Evolutionary conservation across 2,797 vertebrate genomes (phyloP).

Genomic region (Galagoides demidoff): DNA sequence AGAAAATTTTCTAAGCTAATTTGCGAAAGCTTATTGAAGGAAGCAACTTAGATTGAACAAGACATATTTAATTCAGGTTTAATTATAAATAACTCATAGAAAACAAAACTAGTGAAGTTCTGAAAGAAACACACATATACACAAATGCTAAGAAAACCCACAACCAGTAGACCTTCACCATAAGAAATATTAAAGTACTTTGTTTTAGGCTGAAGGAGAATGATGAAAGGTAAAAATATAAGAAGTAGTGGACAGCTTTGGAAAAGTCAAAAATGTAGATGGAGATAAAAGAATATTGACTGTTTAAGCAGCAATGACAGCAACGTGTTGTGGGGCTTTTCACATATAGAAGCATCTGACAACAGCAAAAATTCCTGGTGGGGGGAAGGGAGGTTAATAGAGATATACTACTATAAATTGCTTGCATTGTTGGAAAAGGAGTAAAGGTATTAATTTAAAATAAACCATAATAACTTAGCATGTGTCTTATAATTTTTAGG

Average conservation of each 20-base stretch:
- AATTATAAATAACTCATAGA: conserved; percentile 22
- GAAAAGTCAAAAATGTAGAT: neutral
- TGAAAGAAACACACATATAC: neutral
- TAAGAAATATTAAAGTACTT: neutral
- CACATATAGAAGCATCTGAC: neutral
- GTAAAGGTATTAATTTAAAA: neutral
- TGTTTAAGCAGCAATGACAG: neutral
- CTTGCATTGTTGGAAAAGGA: neutral
- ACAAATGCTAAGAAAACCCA: neutral
- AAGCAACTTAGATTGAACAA: neutral
- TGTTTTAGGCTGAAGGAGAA: neutral
- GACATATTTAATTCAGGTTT: neutral
- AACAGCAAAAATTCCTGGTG: neutral
- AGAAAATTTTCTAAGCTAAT: conserved; percentile 24
- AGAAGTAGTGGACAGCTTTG: neutral
- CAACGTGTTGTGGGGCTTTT: neutral
- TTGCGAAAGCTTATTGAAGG: neutral
- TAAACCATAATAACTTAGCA: neutral
- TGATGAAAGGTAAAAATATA: neutral
- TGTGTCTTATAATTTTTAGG: neutral
- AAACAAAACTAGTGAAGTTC: neutral
- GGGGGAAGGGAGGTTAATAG: neutral
- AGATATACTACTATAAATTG: neutral
- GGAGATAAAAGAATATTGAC: neutral
- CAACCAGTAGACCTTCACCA: neutral